Percentiles rank a stretch among this genome's conserved stretches.
phyloP scores from a whole-genome alignment of 2,113 vertebrate species.

The Sphyrna mokarran region DNA sequence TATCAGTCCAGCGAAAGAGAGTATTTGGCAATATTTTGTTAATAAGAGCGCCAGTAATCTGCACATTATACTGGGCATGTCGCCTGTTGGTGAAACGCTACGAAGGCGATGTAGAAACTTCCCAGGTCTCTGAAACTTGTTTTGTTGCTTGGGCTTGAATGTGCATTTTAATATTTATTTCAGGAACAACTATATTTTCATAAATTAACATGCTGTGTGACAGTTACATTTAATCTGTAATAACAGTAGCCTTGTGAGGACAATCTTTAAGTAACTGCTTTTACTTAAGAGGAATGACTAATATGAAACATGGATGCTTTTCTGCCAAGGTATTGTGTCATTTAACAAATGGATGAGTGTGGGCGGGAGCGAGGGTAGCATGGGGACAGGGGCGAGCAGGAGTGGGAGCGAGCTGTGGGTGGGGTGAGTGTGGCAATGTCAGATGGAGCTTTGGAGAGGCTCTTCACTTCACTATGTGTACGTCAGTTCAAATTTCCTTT shows the following conservation, averaged over 20 bases:
- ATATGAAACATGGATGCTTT: not conserved
- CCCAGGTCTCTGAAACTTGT: constrained; percentile 64
- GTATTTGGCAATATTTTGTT: constrained; percentile 86
- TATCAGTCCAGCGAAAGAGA: constrained; percentile 70
- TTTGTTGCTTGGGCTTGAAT: accelerated
- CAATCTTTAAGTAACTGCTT: not conserved
- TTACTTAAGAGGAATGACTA: not conserved
- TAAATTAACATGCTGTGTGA: not conserved
- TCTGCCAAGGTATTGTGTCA: not conserved
- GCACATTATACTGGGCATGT: constrained; percentile 88
- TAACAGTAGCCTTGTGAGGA: not conserved
- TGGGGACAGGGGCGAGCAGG: too few species aligned
- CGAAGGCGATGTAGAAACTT: constrained; percentile 89
- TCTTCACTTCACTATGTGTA: too few species aligned
- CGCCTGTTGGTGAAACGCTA: constrained; percentile 78
- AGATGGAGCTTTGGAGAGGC: too few species aligned
- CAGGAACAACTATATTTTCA: not conserved
- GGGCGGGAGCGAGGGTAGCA: too few species aligned
- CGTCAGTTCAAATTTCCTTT: too few species aligned
- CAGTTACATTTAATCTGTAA: not conserved
- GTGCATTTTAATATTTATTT: not conserved
- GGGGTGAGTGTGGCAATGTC: too few species aligned
- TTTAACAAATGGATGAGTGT: not conserved
- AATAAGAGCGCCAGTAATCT: constrained; percentile 85
- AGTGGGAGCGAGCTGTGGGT: not conserved